Evolutionary conservation across 2,113 vertebrate species (phyloP).

Genomic region (Cinclus cinclus): DNA sequence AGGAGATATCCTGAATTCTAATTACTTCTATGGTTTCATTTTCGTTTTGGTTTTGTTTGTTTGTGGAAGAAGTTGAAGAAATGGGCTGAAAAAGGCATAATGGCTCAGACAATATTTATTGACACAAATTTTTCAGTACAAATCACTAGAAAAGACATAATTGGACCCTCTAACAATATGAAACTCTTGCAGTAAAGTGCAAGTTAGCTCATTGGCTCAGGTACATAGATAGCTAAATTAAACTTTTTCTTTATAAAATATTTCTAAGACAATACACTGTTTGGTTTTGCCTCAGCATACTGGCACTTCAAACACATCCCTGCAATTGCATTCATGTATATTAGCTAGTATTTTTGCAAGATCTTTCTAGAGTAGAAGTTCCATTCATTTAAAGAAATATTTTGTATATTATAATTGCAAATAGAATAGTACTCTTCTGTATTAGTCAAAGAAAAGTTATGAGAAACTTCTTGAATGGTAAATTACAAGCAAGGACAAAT

Average conservation of each 20-base stretch:
- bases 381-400: neutral
- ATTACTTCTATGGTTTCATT: neutral
- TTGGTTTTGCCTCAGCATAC: neutral
- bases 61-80: neutral
- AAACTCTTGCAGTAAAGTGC: neutral
- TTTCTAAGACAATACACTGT: neutral
- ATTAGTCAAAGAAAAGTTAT: neutral
- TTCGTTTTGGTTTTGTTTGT: neutral
- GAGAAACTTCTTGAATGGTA: neutral
- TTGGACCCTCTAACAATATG: fast-evolving
- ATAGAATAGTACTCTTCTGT: neutral
- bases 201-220: neutral
- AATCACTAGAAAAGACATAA: neutral
- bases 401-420: neutral
- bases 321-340: neutral
- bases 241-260: neutral
- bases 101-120: neutral
- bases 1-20: neutral
- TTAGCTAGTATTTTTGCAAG: neutral
- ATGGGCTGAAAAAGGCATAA: neutral
- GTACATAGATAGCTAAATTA: neutral
- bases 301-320: neutral
- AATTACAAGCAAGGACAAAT: slow-evolving; percentile 46
- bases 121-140: neutral
- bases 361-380: neutral